Conservation (phyloP, 2,113 vertebrate genomes). For the Centropus unirufus region DNA sequence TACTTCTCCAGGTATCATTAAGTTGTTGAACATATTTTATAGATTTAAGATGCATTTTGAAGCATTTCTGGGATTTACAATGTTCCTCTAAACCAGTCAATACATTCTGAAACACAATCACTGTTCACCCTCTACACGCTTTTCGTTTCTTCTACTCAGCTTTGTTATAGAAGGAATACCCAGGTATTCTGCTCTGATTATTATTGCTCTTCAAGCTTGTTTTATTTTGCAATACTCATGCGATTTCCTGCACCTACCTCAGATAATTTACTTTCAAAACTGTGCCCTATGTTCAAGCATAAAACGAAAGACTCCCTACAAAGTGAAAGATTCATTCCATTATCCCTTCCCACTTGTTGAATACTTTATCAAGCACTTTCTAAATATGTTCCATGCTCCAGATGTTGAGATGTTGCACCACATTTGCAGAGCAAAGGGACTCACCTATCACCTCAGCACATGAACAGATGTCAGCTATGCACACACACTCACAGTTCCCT, state of each 20-base stretch:
- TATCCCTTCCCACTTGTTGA: background rate
- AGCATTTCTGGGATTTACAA: background rate
- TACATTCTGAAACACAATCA: background rate
- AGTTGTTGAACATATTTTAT: background rate
- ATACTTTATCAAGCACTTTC: background rate
- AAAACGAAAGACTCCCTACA: conserved; percentile 5
- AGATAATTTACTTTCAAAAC: background rate
- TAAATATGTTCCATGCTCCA: background rate
- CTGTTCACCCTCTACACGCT: background rate
- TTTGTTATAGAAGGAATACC: background rate
- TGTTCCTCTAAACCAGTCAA: background rate
- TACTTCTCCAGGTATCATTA: background rate
- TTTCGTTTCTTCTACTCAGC: background rate
- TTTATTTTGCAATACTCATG: background rate
- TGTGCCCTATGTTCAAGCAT: background rate
- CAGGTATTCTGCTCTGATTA: background rate
- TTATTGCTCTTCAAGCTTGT: background rate
- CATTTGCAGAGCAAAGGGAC: background rate
- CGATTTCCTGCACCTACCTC: background rate
- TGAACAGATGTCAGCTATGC: background rate
- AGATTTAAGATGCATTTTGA: background rate
- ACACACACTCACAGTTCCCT: background rate
- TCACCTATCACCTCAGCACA: background rate
- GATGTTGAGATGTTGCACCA: background rate
- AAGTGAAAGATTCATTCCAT: background rate